Evolutionary conservation across 2,888 invertebrate genomes (phyloP).

Genomic region (Neoitamus cyanurus): DNA sequence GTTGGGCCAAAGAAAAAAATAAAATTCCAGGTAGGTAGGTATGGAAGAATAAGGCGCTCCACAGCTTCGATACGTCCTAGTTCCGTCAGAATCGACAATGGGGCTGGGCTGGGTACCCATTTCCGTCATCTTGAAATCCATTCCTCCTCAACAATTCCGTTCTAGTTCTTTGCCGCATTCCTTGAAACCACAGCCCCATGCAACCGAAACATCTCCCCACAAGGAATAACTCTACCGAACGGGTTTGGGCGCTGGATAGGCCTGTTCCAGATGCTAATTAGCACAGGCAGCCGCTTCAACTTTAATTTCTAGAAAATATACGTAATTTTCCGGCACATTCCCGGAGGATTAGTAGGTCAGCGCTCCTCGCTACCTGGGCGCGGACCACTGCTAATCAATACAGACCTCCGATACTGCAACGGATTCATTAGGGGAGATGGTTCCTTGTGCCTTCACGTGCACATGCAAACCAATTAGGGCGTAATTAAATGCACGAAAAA

Average conservation of each 20-base stretch:
- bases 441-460: not conserved
- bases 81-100: not conserved
- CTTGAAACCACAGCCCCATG: not conserved
- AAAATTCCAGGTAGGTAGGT: not conserved
- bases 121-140: not conserved
- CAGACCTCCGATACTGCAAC: not conserved
- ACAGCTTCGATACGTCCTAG: not conserved
- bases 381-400: not conserved
- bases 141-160: not conserved
- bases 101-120: not conserved
- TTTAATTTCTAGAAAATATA: not conserved
- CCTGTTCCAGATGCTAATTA: not conserved
- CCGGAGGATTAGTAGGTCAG: not conserved
- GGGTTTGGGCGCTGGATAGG: not conserved
- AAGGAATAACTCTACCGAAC: not conserved
- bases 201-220: not conserved
- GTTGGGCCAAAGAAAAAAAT: not conserved
- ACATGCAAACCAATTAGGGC: not conserved
- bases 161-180: not conserved
- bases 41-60: not conserved
- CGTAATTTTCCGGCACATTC: not conserved
- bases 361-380: not conserved
- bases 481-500: conserved; percentile 33
- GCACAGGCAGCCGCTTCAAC: not conserved
- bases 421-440: not conserved